Conservation (phyloP, 2,113 vertebrate genomes). For the Syngnathus typhle region DNA sequence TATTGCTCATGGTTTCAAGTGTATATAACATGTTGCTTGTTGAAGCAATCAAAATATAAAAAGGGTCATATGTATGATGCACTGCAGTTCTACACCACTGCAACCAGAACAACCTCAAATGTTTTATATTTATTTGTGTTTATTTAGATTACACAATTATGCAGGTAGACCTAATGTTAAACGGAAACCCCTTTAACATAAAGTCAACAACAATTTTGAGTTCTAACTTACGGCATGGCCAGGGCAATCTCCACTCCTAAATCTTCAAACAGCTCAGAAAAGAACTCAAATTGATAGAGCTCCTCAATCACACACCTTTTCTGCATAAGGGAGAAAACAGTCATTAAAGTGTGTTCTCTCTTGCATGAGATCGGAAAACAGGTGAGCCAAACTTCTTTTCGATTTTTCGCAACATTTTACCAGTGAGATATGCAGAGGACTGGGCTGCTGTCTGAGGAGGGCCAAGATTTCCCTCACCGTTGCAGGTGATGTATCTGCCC, state of each 20-base stretch:
- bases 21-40: too few relatives aligned
- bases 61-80: too few relatives aligned
- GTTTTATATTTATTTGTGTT: too few relatives aligned
- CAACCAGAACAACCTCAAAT: too few relatives aligned
- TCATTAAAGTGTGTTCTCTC: neutral
- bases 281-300: conserved; percentile 61
- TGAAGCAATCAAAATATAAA: too few relatives aligned
- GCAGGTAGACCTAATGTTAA: neutral
- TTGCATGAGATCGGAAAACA: neutral
- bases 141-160: neutral
- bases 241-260: conserved; percentile 68
- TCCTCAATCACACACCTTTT: conserved; percentile 68
- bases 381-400: neutral
- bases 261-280: conserved; percentile 60
- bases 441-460: conserved; percentile 60
- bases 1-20: too few relatives aligned
- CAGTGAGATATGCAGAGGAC: conserved; percentile 67
- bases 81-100: too few relatives aligned
- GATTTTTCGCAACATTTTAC: conserved; percentile 34
- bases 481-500: conserved; percentile 4
- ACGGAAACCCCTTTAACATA: neutral
- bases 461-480: conserved; percentile 47
- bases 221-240: conserved; percentile 69
- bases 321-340: conserved; percentile 43
- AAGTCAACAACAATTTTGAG: neutral